Evolutionary conservation across 2,113 vertebrate genomes (phyloP).

Genomic region (Pedetes capensis): DNA sequence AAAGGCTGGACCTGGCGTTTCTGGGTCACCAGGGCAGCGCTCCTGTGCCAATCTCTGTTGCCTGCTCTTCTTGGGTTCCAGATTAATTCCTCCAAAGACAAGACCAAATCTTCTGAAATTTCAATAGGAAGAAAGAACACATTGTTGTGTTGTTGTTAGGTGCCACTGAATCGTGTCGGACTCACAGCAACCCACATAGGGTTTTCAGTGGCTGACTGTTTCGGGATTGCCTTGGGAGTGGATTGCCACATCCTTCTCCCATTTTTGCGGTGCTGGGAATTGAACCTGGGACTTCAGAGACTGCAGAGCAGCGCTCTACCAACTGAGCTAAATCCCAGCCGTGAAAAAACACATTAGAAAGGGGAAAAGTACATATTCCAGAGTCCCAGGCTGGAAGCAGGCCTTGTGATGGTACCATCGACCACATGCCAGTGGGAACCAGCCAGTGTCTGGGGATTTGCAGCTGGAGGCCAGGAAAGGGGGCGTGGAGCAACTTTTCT

Average conservation of each 20-base stretch:
- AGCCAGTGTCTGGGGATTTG: conserved; percentile 91
- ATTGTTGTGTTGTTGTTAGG: too few species aligned
- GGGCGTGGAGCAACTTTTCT: conserved; percentile 90
- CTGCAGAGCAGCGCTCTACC: too few species aligned
- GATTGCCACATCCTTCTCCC: too few species aligned
- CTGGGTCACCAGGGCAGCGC: too few species aligned
- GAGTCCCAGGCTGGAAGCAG: conserved; percentile 93
- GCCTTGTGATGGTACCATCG: conserved; percentile 87
- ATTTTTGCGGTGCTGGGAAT: too few species aligned
- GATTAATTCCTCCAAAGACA: conserved; percentile 91
- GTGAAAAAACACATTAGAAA: conserved; percentile 91
- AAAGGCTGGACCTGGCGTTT: not conserved
- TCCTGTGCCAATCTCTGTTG: not conserved
- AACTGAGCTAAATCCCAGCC: too few species aligned
- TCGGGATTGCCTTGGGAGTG: too few species aligned
- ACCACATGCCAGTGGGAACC: conserved; percentile 84
- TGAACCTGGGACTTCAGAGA: too few species aligned
- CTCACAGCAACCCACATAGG: too few species aligned
- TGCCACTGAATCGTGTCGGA: too few species aligned
- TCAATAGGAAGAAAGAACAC: conserved; percentile 91
- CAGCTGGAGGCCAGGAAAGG: conserved; percentile 88
- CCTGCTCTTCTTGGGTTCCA: conserved; percentile 88
- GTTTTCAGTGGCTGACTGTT: too few species aligned
- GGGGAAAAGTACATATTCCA: conserved; percentile 89
- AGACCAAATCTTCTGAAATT: conserved; percentile 90